Evolutionary conservation across 2,113 vertebrate species (phyloP), one percentile per base, ranked within the genome.

Genomic region (Lasiurus borealis): DNA sequence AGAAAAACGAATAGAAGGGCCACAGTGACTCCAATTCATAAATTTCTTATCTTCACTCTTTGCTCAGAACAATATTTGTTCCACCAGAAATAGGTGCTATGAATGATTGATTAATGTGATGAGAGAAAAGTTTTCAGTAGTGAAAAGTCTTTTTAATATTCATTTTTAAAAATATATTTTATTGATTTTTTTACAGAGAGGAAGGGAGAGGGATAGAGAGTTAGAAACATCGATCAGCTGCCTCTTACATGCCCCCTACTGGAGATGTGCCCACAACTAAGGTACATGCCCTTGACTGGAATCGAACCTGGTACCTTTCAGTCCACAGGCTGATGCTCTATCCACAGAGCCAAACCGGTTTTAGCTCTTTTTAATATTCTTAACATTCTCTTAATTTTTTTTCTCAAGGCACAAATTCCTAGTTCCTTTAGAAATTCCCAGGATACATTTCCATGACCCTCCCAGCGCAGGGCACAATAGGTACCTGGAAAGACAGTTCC

Each of bases 381-480:
- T 72, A 72, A 72, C 13, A 72, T 40, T 64, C 62, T 77, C 82
- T 50, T 76, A 84, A 48, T 46, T 48, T 40, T 40, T 83, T 34
- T 44, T 82, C 59, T 72, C 31, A 68, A 73, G 57, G 15, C 0
- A 15, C 64, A 76, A 15, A 25, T 34, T 9, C 4, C 1, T 8
- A 3, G 12, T 75, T 92, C 18, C 48, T 88, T 57, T n/a, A 46
- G 5, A 73, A 29, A 27, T 59, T 72, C 18, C 31, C n/a, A 6
- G 6, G 3, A 27, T 6, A 31, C 0, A 0, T 29, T 34, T 23
- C n/a, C 40, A 19, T 27, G 89, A 48, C 27, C 36, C 25, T 73
- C 8, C 11, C 6, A 46, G 44, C 0, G 0, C 59, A 36, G 7
- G 27, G 25, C 46, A 15, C 0, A 27, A 2, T 1, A n/a, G 23